Evolutionary conservation across 2,113 vertebrate genomes (phyloP), one percentile per base, ranked within the genome.

Genomic region (Atlantisia rogersi): DNA sequence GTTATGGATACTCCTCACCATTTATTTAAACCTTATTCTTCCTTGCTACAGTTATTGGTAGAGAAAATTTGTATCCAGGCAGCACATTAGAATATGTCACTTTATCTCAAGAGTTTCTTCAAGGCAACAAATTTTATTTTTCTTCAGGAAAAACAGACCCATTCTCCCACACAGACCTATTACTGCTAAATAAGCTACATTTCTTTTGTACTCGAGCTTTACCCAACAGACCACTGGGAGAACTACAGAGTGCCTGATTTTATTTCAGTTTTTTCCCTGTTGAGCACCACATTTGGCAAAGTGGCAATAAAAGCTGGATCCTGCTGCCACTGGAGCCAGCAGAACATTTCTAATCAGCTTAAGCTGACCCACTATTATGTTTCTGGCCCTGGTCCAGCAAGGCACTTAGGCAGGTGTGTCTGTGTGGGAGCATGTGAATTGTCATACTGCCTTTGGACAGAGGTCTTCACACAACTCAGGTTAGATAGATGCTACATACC

Each of bases 391-490:
- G 56, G 18, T 85, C 94, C 96, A 95, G 74, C 62, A 82, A 89
- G 55, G 59, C 92, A 94, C 86, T 97, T 89, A 87, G 62, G 93
- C 84, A 90, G 82, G 86, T 96, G 83, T 84, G 83, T 84, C 95
- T 93, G 92, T 50, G 39, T 50, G 39, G 26, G 32, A 79, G 55
- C 62, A 46, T 28, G 25, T 21, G 32, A 87, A 50, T 39, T 52
- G 77, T 40, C 31, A 50, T 64, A 2, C 26, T 32, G 56, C 62
- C 78, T 74, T 79, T 91, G 77, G 42, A 28, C 55, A 84, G 60
- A 82, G 15, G 26, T 50, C 77, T 69, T 58, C 69, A 26, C 2
- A 1, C 22, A 44, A 48, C 58, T 82, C 53, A 32, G 31, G 40
- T 60, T 42, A 82, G 35, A 40, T 80, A 62, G 29, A 40, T 79